Evolutionary conservation across 2,113 vertebrate genomes (phyloP).

Genomic region (Cyrtonyx montezumae): DNA sequence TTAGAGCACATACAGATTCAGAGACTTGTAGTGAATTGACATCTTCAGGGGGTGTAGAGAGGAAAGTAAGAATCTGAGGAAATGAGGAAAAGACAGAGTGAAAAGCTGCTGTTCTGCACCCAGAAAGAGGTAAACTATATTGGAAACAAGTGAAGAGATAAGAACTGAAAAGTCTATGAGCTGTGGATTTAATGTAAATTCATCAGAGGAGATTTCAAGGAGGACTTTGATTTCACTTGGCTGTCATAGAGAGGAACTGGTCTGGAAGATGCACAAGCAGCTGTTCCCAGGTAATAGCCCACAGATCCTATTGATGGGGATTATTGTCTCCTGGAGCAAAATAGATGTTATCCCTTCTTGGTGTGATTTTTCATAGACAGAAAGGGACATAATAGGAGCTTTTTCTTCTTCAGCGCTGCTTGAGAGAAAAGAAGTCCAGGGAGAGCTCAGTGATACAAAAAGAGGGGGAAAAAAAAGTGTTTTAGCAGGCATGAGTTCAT

Average conservation of each 20-base stretch:
- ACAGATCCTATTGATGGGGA: background rate
- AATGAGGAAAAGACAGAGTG: background rate
- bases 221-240: background rate
- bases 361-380: background rate
- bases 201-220: rapidly evolving
- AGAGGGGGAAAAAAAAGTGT: rapidly evolving
- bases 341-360: background rate
- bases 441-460: rapidly evolving
- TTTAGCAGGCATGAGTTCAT: background rate
- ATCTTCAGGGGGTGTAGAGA: background rate
- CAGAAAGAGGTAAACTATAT: background rate
- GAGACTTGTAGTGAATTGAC: background rate
- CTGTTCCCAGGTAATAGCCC: background rate
- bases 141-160: background rate
- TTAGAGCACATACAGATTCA: background rate
- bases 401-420: background rate
- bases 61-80: background rate
- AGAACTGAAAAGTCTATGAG: background rate
- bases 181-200: background rate
- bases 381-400: background rate
- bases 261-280: background rate
- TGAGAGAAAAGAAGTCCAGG: rapidly evolving
- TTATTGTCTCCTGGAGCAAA: background rate
- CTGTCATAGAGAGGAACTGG: background rate
- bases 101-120: background rate